Base-by-base conservation (phyloP, 2,113 vertebrate species). In the Chunga burmeisteri region DNA sequence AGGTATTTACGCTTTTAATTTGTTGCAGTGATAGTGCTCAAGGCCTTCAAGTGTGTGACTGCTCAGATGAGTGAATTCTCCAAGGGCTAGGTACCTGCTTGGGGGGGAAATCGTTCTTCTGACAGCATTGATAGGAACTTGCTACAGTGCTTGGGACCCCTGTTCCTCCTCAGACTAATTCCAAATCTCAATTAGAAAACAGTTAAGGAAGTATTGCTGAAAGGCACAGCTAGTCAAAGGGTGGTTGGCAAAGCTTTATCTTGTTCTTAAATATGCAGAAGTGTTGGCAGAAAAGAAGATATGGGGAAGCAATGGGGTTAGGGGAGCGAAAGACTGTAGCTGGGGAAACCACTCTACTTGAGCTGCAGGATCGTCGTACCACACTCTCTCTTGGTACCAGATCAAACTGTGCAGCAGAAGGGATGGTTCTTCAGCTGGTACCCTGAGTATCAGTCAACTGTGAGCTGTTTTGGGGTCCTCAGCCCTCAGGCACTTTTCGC, bases 1-100 rank as follows among this genome's bases (percentile, higher is more conserved):
- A 98, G 99, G 99, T 99, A 98, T 98, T 86, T 79, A 46, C 47
- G 26, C 52, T 32, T 94, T 56, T 46, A 30, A 19, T 34, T 53
- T 82, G 7, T 34, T 82, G 62, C 29, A 70, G 25, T 58, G 53
- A 23, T 21, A 18, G 29, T 27, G 49, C 59, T 62, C 4, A 7
- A 78, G 66, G 66, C 50, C 15, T 44, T 95, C 38, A 18, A 26
- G 26, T 7, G 29, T 36, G 25, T 47, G 40, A 44, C 42, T 19
- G 21, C 74, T 92, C 63, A 11, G 27, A 16, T 13, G 18, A 56
- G 18, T 1, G 2, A 32, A 11, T 2, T 47, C 16, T 77, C 32
- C 59, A 53, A 68, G 67, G 58, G 67, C 16, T 63, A 19, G 29
- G 29, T 70, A 55, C 61, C 26, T 62, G 27, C 27, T 0, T 29